phyloP scores from a whole-genome alignment of 1,140 invertebrate species.

The Lysiphlebus fabarum region DNA sequence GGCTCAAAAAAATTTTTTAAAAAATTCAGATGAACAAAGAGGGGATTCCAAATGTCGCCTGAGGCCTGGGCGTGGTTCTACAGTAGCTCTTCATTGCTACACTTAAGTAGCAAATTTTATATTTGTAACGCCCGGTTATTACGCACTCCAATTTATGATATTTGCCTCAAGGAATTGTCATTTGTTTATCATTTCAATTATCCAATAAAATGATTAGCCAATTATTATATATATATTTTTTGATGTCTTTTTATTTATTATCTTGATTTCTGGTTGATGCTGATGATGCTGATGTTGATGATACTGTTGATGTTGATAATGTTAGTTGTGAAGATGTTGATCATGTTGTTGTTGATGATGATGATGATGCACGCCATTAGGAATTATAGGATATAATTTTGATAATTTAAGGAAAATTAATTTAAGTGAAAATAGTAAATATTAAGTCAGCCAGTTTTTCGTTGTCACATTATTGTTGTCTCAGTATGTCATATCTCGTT shows the following conservation, averaged over 20 bases:
- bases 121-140: constrained; percentile 33
- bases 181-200: constrained; percentile 10
- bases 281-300: too few relatives aligned
- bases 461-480: constrained; percentile 14
- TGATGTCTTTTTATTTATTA: too few relatives aligned
- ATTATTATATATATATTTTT: neutral
- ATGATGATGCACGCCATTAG: too few relatives aligned
- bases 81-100: constrained; percentile 36
- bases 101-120: constrained; percentile 24
- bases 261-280: too few relatives aligned
- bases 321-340: too few relatives aligned
- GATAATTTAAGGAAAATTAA: too few relatives aligned
- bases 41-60: constrained; percentile 34
- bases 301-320: too few relatives aligned
- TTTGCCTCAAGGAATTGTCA: constrained; percentile 30
- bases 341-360: too few relatives aligned
- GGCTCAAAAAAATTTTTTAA: neutral
- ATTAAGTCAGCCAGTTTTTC: constrained; percentile 1
- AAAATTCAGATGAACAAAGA: constrained; percentile 1
- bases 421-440: neutral
- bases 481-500: constrained; percentile 1
- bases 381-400: too few relatives aligned
- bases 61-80: constrained; percentile 45
- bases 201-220: neutral
- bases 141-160: constrained; percentile 41